Conservation (phyloP, 1,140 invertebrate genomes). For the Trichonephila clavipes region DNA sequence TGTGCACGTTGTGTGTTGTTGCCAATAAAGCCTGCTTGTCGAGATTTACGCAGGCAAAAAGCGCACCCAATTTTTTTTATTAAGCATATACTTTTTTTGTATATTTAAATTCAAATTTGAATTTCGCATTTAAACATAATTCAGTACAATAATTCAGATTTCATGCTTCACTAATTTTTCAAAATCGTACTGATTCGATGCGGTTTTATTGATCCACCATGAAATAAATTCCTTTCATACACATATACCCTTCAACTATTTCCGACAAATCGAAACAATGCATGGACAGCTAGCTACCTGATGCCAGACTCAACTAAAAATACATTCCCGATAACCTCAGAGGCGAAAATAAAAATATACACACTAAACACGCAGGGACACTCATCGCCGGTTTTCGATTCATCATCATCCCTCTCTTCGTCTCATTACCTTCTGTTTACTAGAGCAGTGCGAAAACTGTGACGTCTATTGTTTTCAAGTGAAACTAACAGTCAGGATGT, state of each 20-base stretch:
- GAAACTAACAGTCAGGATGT: neutral
- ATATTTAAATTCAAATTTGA: too few species aligned
- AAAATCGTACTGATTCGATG: too few species aligned
- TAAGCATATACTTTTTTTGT: too few species aligned
- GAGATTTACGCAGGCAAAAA: too few species aligned
- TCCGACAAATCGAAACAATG: neutral
- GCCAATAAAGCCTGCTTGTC: too few species aligned
- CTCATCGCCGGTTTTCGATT: neutral
- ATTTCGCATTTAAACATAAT: too few species aligned
- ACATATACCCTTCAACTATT: neutral
- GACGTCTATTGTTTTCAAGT: neutral
- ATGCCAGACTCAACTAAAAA: conserved; percentile 14
- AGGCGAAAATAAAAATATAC: conserved; percentile 14
- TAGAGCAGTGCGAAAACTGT: neutral
- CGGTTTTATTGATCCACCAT: too few species aligned
- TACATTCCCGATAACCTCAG: conserved; percentile 17
- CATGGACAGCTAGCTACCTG: neutral
- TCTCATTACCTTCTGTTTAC: neutral
- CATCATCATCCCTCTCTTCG: neutral
- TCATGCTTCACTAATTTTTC: too few species aligned
- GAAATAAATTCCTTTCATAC: neutral
- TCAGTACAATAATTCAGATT: too few species aligned
- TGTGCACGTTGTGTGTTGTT: too few species aligned
- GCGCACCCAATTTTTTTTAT: too few species aligned
- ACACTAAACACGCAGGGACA: neutral